phyloP scores from a whole-genome alignment of 1,140 invertebrate genomes.

The Orchestia grillus region DNA sequence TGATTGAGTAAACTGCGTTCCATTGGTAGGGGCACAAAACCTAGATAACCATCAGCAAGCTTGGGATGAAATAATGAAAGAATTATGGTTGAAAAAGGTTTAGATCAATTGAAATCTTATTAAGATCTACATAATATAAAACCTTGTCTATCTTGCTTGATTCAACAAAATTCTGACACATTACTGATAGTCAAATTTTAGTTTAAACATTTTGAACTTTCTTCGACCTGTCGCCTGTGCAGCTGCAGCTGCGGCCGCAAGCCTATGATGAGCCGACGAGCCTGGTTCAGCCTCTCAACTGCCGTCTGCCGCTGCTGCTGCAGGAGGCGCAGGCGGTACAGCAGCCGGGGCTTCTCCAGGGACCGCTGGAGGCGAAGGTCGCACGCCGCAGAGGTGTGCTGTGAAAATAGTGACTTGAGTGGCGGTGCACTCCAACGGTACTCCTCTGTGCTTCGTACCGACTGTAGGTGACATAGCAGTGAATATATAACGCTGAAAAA shows the following conservation, averaged over 20 bases:
- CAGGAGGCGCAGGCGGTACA: constrained; percentile 12
- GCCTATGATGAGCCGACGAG: constrained; percentile 24
- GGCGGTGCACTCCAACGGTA: no score
- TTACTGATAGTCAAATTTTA: not conserved
- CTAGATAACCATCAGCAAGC: no score
- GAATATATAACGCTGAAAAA: no score
- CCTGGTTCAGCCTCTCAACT: not conserved
- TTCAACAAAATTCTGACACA: not conserved
- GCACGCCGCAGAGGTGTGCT: not conserved
- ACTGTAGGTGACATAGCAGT: no score
- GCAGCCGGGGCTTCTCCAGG: constrained; percentile 16
- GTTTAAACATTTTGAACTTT: not conserved
- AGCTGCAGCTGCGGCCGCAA: constrained; percentile 16
- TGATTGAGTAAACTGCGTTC: no score
- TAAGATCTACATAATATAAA: not conserved
- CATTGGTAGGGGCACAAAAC: no score
- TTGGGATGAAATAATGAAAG: no score
- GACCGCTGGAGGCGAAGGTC: not conserved
- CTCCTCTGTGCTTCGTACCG: no score
- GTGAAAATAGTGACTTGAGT: not conserved
- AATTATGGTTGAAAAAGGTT: no score
- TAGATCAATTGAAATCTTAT: not conserved
- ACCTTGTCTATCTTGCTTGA: not conserved
- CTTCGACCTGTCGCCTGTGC: not conserved
- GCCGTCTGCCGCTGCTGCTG: constrained; percentile 27